Base-by-base conservation (phyloP, 2,113 vertebrate species). In the Peromyscus leucopus region DNA sequence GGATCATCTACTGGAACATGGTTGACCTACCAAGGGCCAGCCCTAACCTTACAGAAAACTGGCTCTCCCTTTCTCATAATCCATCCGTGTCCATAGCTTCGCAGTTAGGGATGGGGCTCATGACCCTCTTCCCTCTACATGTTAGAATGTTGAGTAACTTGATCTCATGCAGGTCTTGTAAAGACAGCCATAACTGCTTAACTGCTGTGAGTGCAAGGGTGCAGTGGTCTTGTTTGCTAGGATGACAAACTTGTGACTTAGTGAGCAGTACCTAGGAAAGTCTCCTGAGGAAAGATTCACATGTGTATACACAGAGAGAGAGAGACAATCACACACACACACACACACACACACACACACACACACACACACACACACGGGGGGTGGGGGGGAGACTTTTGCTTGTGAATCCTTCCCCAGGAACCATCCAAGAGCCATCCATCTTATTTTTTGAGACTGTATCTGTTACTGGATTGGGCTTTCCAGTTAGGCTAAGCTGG, bases 111-210 rank as follows among this genome's bases (percentile, higher is more conserved):
- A 46, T 85, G 22, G 3, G 39, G 4, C 26, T 65, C 15, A 33
- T 0, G 0, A 11, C 17, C 0, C 39, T 31, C 61, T 67, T 42
- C 39, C 39, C 22, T 0, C 33, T 42, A 24, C 7, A 9, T 2
- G 8, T 26, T 48, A 67, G 61, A 86, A 67, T 33, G 22, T 86
- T 39, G 26, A 48, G 9, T 48, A 31, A 19, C 28, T 69, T 87
- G 63, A 46, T 51, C 61, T 36, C 22, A 19, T 4, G 3, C 4
- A 48, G 9, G 42, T 22, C 24, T 46, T 65, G 13, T 10, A 39
- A 69, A 48, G 63, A 31, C 39, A 86, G 42, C 28, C 42, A 4
- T 48, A 36, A 36, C 28, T 69, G 28, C 42, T 69, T 48, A 36
- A 48, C 28, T 69, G 28, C 42, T 69, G 28, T 51, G 42, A 69